These are phyloP conservation scores for Catharus bicknelli DNA, from an alignment of 2,113 vertebrate species.

Conservation along the genomic window DNA sequence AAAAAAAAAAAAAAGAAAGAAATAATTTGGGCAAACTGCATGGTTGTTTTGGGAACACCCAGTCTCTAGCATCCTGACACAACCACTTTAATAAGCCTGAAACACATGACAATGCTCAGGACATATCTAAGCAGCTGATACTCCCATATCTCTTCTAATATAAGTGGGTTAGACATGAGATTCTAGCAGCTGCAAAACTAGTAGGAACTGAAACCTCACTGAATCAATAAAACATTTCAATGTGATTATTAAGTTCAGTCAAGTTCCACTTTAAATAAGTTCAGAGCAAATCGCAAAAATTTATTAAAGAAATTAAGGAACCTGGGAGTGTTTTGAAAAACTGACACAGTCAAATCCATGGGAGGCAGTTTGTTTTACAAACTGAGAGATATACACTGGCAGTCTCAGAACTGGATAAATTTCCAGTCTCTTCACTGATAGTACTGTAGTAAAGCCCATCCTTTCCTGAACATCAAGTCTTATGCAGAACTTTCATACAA, in stretches of 20 bases:
- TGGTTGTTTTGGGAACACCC: conserved; percentile 9
- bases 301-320: not conserved
- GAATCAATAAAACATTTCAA: not conserved
- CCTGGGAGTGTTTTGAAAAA: not conserved
- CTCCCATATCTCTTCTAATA: not conserved
- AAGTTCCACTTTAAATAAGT: not conserved
- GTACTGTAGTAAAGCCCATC: not conserved
- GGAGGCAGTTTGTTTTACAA: not conserved
- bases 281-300: not conserved
- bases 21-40: conserved; percentile 10
- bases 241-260: not conserved
- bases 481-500: not conserved
- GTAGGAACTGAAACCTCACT: not conserved
- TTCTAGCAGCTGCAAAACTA: conserved; percentile 5
- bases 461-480: not conserved
- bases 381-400: not conserved
- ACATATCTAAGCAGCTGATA: not conserved
- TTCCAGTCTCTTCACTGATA: not conserved
- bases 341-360: not conserved
- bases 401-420: not conserved
- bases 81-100: conserved; percentile 12
- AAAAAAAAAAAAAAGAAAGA: not conserved
- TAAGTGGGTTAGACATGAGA: not conserved
- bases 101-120: not conserved
- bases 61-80: conserved; percentile 11